Percentiles rank a stretch among this genome's conserved stretches.
phyloP scores from a whole-genome alignment of 2,888 invertebrate species.

The Drosophila ustulata region DNA sequence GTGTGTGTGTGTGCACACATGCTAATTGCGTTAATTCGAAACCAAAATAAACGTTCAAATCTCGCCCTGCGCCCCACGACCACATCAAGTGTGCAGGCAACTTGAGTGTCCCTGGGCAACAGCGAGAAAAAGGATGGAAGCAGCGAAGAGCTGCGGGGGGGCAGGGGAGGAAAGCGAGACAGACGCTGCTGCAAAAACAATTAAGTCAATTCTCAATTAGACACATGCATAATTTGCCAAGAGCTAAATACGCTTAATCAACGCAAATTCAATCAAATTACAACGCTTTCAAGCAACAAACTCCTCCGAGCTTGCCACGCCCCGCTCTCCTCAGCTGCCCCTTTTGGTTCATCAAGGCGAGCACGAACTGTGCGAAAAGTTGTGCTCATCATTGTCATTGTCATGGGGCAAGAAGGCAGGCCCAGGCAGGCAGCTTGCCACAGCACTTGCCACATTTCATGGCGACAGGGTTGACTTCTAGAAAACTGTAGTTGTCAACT shows the following conservation, averaged over 20 bases:
- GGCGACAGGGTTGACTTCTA: slow-evolving; percentile 22
- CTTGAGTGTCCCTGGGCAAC: slow-evolving; percentile 9
- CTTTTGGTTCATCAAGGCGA: neutral
- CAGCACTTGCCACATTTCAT: slow-evolving; percentile 49
- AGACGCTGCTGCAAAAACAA: slow-evolving; percentile 50
- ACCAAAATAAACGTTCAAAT: slow-evolving; percentile 57
- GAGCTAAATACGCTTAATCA: slow-evolving; percentile 77
- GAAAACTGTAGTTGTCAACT: slow-evolving; percentile 60
- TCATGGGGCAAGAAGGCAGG: slow-evolving; percentile 24
- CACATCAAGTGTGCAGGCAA: slow-evolving; percentile 13
- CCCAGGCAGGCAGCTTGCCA: slow-evolving; percentile 28
- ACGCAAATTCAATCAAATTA: slow-evolving; percentile 79
- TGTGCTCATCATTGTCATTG: slow-evolving; percentile 57
- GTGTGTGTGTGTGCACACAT: slow-evolving; percentile 37
- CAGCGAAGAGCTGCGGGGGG: too few relatives aligned
- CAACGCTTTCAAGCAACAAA: slow-evolving; percentile 63
- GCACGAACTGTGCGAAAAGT: slow-evolving; percentile 48
- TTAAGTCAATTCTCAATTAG: slow-evolving; percentile 72
- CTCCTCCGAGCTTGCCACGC: neutral
- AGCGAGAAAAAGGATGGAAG: neutral
- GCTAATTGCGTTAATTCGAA: slow-evolving; percentile 74
- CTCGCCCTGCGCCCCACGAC: neutral
- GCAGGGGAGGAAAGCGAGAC: neutral
- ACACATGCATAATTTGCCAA: slow-evolving; percentile 74
- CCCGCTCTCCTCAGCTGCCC: neutral